phyloP scores from a whole-genome alignment of 2,113 vertebrate genomes.

The Mirza zaza region DNA sequence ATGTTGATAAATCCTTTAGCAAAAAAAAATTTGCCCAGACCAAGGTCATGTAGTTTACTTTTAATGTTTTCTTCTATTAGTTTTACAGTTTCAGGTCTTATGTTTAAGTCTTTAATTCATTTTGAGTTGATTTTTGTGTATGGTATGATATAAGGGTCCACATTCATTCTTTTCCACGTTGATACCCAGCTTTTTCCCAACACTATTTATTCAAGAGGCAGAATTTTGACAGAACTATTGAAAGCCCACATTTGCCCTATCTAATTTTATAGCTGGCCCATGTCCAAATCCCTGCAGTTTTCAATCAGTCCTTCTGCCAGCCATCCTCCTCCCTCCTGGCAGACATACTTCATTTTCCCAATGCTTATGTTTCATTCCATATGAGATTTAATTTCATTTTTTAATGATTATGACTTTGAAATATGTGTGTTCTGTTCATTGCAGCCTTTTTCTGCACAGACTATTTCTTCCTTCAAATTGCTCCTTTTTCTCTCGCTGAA shows the following conservation, averaged over 20 bases:
- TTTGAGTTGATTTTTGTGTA: background rate
- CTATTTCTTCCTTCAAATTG: background rate
- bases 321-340: background rate
- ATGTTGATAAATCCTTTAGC: background rate
- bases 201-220: background rate
- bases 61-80: background rate
- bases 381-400: background rate
- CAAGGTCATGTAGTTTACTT: background rate
- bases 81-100: background rate
- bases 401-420: background rate
- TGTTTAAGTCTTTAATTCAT: background rate
- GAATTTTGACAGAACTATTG: background rate
- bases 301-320: rapidly evolving
- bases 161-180: background rate
- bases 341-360: background rate
- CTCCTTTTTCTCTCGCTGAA: background rate
- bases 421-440: background rate
- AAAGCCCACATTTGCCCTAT: background rate
- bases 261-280: background rate
- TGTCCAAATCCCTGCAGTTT: background rate
- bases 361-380: background rate
- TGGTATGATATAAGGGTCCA: background rate
- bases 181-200: background rate
- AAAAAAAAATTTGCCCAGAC: background rate
- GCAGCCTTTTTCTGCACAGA: background rate